These are phyloP conservation scores for Heliocidaris tuberculata DNA, from an alignment of 35 echinoderm and acorn worm species.

Conservation along the genomic window DNA sequence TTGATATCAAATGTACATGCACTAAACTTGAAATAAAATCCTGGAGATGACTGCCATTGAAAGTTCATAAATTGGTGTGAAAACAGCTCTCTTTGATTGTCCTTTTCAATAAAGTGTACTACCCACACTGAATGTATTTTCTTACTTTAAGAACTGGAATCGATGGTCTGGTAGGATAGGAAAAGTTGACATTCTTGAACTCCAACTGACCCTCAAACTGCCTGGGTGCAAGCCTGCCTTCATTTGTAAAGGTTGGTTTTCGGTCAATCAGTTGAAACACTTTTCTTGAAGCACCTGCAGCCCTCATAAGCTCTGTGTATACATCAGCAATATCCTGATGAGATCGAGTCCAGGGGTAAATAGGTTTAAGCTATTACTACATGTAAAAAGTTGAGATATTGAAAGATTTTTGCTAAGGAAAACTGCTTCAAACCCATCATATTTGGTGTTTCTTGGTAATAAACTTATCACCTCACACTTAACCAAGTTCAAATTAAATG, in stretches of 20 bases:
- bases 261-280: constrained; percentile 90
- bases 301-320: constrained; percentile 85
- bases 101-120: not conserved
- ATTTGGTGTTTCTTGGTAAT: too few species aligned
- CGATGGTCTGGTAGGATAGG: constrained; percentile 80
- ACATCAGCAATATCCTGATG: constrained; percentile 78
- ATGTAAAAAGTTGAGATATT: too few species aligned
- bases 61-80: too few species aligned
- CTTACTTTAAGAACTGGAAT: constrained; percentile 73
- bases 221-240: constrained; percentile 57
- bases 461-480: too few species aligned
- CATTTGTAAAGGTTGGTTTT: constrained; percentile 69
- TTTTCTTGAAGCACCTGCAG: constrained; percentile 83
- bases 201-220: constrained; percentile 78
- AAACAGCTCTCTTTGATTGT: not conserved
- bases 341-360: not conserved
- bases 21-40: too few species aligned
- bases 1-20: too few species aligned
- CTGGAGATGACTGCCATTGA: too few species aligned
- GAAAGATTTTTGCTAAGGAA: too few species aligned
- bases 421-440: too few species aligned
- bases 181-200: constrained; percentile 84
- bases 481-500: too few species aligned
- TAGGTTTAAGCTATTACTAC: too few species aligned
- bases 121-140: not conserved